These are phyloP conservation scores for Aurelia aurita DNA, from an alignment of 30 jellyfish, hydroid and myxozoan genomes.

Conservation along the genomic window DNA sequence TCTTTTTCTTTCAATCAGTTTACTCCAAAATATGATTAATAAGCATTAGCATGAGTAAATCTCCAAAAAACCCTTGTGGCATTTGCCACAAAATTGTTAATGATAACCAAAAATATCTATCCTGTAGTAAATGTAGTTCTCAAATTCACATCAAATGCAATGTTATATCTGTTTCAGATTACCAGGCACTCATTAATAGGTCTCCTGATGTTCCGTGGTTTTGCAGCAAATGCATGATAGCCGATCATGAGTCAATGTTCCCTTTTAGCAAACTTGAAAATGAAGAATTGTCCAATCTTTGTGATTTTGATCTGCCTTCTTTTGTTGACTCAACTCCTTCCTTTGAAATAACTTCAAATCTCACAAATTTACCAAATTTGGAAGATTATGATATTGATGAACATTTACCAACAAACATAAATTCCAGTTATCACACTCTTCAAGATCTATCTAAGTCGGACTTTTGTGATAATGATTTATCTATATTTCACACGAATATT, in stretches of 20 bases:
- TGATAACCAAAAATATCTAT: constrained; percentile 5
- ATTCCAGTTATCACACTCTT: constrained; percentile 39
- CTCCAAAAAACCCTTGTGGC: constrained; percentile 15
- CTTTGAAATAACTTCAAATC: constrained; percentile 35
- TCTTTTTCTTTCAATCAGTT: too few species aligned
- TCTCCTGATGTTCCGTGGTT: too few species aligned
- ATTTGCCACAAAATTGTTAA: constrained; percentile 26
- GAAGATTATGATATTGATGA: constrained; percentile 53
- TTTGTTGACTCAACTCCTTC: constrained; percentile 28
- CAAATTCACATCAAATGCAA: constrained; percentile 14
- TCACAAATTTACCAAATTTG: constrained; percentile 34
- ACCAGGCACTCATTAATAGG: too few species aligned
- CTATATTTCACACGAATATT: background rate
- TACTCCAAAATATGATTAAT: background rate
- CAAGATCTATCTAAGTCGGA: constrained; percentile 9
- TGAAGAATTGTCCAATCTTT: constrained; percentile 9
- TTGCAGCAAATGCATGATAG: too few species aligned
- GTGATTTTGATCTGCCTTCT: constrained; percentile 36
- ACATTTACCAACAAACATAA: constrained; percentile 22
- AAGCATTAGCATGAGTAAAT: background rate
- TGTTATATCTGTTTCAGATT: too few species aligned
- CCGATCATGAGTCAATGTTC: too few species aligned
- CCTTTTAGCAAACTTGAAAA: constrained; percentile 47
- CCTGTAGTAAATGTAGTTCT: background rate
- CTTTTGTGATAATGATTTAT: background rate